phyloP scores from a whole-genome alignment of 92 coral and sea anemone genomes.

The Siderastrea siderea region DNA sequence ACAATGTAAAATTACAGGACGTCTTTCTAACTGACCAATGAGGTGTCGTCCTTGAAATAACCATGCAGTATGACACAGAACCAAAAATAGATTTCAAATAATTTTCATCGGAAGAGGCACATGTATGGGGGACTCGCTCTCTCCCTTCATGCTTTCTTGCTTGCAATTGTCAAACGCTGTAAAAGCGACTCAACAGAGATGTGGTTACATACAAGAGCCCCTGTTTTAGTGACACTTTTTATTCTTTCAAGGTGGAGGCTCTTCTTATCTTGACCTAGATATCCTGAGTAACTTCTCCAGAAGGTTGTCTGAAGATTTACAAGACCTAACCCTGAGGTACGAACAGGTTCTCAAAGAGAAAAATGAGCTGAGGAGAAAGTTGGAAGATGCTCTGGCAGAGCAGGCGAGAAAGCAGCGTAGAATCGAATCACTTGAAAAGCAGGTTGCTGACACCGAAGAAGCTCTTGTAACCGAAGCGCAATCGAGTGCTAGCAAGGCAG shows the following conservation, averaged over 20 bases:
- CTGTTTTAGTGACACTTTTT: no score
- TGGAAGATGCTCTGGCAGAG: constrained; percentile 43
- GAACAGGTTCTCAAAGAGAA: constrained; percentile 71
- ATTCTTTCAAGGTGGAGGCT: constrained; percentile 15
- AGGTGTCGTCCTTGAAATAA: no score
- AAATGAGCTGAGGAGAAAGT: constrained; percentile 54
- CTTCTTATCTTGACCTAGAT: constrained; percentile 58
- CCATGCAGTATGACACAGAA: no score
- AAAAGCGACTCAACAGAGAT: no score
- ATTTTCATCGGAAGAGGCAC: no score
- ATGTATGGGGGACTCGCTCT: no score
- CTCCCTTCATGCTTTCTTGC: no score
- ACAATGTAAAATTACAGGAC: no score
- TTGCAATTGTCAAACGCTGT: no score
- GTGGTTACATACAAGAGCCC: no score
- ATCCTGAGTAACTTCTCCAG: constrained; percentile 69
- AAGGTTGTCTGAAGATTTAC: constrained; percentile 72
- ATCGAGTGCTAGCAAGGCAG: constrained; percentile 49
- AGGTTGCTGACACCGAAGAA: constrained; percentile 57
- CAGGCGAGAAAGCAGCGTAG: constrained; percentile 27
- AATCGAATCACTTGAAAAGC: constrained; percentile 40
- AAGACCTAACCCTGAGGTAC: constrained; percentile 72
- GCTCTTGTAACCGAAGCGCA: constrained; percentile 57
- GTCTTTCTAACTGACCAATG: no score
- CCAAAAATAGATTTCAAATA: no score